Conservation (phyloP, 2,888 invertebrate genomes). For the Homarus gammarus region DNA sequence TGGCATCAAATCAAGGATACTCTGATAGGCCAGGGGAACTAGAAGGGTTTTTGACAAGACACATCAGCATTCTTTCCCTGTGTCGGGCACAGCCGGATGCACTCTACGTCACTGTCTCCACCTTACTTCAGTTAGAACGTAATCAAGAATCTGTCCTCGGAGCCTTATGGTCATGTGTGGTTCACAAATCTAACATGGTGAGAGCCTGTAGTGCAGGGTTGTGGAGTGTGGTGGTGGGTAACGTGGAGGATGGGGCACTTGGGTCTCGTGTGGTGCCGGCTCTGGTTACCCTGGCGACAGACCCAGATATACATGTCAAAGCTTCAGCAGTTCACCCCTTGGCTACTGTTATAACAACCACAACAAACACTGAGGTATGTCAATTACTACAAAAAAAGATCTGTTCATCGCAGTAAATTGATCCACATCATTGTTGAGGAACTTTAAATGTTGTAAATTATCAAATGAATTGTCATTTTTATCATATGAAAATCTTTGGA, state of each 20-base stretch:
- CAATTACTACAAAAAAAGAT: no score
- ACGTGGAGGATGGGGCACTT: conserved; percentile 82
- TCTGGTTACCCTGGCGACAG: conserved; percentile 85
- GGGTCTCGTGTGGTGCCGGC: conserved; percentile 85
- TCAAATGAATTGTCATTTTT: no score
- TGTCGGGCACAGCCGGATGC: conserved; percentile 81
- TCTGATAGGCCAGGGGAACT: conserved; percentile 33
- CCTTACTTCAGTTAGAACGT: conserved; percentile 78
- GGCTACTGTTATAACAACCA: conserved; percentile 82
- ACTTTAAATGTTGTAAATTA: no score
- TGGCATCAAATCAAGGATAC: conserved; percentile 31
- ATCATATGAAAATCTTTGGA: no score
- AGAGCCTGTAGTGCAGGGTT: conserved; percentile 83
- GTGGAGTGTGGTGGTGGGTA: conserved; percentile 82
- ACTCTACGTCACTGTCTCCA: conserved; percentile 79
- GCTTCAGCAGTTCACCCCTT: conserved; percentile 84
- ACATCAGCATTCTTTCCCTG: conserved; percentile 77
- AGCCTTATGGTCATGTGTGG: conserved; percentile 85
- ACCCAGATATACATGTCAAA: conserved; percentile 85
- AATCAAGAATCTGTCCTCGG: conserved; percentile 84
- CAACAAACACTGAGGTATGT: conserved; percentile 80
- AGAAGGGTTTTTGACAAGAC: conserved; percentile 61
- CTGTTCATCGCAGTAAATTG: no score
- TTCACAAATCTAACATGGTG: conserved; percentile 84
- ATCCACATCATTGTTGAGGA: no score